Conservation (phyloP, 53 echinoderm and acorn worm genomes). For the Antedon mediterranea region DNA sequence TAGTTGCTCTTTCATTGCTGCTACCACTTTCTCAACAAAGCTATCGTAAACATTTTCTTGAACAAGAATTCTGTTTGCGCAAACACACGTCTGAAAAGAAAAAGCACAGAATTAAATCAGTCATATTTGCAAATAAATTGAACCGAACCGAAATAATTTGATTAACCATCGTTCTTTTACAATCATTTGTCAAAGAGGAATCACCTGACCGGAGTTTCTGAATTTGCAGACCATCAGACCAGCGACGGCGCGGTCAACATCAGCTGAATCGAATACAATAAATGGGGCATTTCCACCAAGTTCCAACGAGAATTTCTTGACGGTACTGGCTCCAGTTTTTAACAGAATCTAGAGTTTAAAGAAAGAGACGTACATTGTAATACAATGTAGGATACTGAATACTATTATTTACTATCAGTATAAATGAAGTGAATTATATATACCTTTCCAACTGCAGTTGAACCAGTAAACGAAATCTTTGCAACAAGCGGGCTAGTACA, state of each 20-base stretch:
- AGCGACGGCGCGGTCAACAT: constrained; percentile 30
- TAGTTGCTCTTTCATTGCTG: constrained; percentile 11
- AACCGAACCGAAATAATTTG: too few relatives aligned
- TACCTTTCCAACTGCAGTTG: constrained; percentile 49
- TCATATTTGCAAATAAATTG: too few relatives aligned
- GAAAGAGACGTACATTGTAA: background rate
- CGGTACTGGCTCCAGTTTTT: constrained; percentile 27
- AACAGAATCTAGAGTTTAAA: constrained; percentile 19
- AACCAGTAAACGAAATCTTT: constrained; percentile 57
- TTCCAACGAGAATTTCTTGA: constrained; percentile 48
- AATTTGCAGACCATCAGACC: constrained; percentile 20
- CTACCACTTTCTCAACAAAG: constrained; percentile 35
- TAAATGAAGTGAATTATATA: too few relatives aligned
- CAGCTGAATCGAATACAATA: constrained; percentile 51
- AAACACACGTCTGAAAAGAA: constrained; percentile 30
- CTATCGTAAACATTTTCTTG: constrained; percentile 47
- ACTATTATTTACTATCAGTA: background rate
- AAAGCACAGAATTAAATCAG: too few relatives aligned
- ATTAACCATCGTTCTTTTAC: too few relatives aligned
- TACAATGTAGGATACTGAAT: too few relatives aligned
- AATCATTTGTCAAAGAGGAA: too few relatives aligned
- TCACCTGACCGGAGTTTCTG: constrained; percentile 40
- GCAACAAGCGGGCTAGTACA: constrained; percentile 43
- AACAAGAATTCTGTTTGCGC: constrained; percentile 42
- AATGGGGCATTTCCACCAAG: constrained; percentile 48